Evolutionary conservation across 2,113 vertebrate genomes (phyloP), one percentile per base, ranked within the genome.

Genomic region (Plectropomus leopardus): DNA sequence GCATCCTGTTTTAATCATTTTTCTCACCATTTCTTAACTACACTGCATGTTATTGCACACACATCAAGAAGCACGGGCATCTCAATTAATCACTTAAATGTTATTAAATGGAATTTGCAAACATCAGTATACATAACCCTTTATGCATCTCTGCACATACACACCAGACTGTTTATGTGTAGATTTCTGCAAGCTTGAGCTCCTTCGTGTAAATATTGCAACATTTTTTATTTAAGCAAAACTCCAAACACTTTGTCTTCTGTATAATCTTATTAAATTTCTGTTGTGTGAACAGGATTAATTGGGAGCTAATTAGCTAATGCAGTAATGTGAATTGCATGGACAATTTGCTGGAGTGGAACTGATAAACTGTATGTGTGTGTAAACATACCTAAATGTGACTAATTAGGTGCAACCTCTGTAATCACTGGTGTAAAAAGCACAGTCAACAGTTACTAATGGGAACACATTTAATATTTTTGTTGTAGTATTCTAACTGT

Each of bases 11-110:
- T 69, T 28, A 59, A 68, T 58, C 54, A 17, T 65, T 50, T 61
- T 54, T 8, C 57, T 34, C 4, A 19, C 19, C 67, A 50, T 40
- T 48, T 67, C 44, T 53, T 65, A 54, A 61, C 23, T 55, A 30
- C 21, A 72, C n/a, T 60, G n/a, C 30, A 8, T 19, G 32, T 58
- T 53, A 40, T 60, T 19, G 48, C 54, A 50, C 58, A 76, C 36
- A 50, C 30, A 59, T n/a, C 23, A 67, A 61, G 40, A 61, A 60
- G 51, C 78, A 53, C 3, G 1, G 7, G 9, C 24, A 16, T 54
- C 24, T 60, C 55, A 34, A 65, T 50, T 65, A 69, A 54, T 69
- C n/a, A 30, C 72, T 79, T 54, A 8, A 65, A 72, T 76, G 30
- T 57, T 68, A 42, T 48, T 26, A 47, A 36, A 30, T 19, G 42